phyloP scores from a whole-genome alignment of 2,113 vertebrate genomes.

The Glareola pratincola region DNA sequence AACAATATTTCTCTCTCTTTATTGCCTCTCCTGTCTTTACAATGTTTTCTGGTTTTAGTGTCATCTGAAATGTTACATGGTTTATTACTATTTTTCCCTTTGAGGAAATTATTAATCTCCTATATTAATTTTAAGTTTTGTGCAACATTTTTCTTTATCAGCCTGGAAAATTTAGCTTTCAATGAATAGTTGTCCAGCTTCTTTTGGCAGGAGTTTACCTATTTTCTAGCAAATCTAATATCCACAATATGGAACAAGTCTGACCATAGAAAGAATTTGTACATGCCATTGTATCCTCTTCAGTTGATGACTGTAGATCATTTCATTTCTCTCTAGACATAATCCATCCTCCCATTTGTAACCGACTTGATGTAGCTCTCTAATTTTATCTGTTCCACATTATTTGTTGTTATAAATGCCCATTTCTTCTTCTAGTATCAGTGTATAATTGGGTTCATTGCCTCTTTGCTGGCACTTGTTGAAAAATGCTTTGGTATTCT shows the following conservation, averaged over 20 bases:
- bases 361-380: not conserved
- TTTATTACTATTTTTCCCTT: not conserved
- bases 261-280: not conserved
- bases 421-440: not conserved
- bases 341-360: not conserved
- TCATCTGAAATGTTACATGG: not conserved
- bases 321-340: not conserved
- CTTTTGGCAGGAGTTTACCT: not conserved
- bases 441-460: not conserved
- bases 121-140: not conserved
- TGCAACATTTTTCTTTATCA: not conserved
- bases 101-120: not conserved
- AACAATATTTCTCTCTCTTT: not conserved
- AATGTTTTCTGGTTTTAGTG: not conserved
- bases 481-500: not conserved
- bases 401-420: not conserved
- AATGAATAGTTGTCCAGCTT: not conserved
- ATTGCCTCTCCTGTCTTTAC: not conserved
- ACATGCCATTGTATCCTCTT: not conserved
- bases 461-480: not conserved
- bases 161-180: not conserved
- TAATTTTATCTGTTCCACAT: not conserved
- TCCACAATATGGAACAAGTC: not conserved
- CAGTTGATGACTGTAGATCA: not conserved
- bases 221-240: not conserved